Evolutionary conservation across 2,888 invertebrate species (phyloP), one percentile per base, ranked within the genome.

Genomic region (Dexiosoma caninum): DNA sequence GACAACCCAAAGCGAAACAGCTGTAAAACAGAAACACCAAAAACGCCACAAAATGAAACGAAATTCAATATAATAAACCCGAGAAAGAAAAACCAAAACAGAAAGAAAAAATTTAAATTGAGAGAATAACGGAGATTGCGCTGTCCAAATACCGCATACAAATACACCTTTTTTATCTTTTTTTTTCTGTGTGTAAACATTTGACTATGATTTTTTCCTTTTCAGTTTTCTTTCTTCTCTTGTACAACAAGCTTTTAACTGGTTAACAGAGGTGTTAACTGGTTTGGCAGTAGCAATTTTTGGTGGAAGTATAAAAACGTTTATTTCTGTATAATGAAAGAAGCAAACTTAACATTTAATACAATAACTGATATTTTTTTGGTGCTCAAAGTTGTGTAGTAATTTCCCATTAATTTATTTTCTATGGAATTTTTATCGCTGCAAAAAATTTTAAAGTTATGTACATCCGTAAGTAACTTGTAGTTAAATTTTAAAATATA

Each of bases 91-190:
- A 46, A 70, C 9, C 55, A 78, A 71, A 78, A 64, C 70, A 78
- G 66, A 75, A 75, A 67, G 21, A 23, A 51, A 37, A 53, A 75
- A 60, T 42, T 10, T 44, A 55, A 70, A 66, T 57, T 70, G 71
- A 70, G 77, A 64, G 72, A 74, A 69, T 81, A 77, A 81, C 81
- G 77, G 81, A 77, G 81, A 74, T 77, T 81, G 81, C 81, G 81
- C 81, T 64, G 72, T 81, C 69, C 57, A 77, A 74, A 81, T 77
- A 69, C 81, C 81, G 81, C 81, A 81, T 81, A 77, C 81, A 81
- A 81, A 74, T 77, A 77, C 77, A 81, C 67, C 67, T 71, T 81
- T 76, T 37, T 59, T 16, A 30, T 37, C 16, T 53, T 64, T 10
- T 62, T 49, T 62, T 49, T 55, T 64, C 62, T 69, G 16, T 66